Evolutionary conservation across 2,113 vertebrate genomes (phyloP).

Genomic region (Trematocara variabile): DNA sequence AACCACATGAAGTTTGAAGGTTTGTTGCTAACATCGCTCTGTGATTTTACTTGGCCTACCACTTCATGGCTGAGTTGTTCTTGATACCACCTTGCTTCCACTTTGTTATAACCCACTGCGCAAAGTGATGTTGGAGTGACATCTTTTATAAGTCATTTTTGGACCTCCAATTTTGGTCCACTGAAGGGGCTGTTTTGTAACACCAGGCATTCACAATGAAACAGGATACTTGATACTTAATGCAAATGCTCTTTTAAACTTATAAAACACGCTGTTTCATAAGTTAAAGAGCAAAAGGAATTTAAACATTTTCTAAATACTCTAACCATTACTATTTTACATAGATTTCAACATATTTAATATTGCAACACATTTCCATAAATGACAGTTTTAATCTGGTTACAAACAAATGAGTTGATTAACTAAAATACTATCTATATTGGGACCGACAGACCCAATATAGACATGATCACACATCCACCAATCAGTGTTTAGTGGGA

Average conservation of each 20-base stretch:
- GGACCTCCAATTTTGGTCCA: not conserved
- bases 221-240: not conserved
- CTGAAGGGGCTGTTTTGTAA: not conserved
- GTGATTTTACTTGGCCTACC: not conserved
- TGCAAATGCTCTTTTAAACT: not conserved
- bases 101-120: not conserved
- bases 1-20: not conserved
- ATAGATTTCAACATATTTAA: not conserved
- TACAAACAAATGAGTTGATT: not conserved
- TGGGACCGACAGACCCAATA: accelerated
- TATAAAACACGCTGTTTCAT: not conserved
- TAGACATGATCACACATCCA: not conserved
- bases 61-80: not conserved
- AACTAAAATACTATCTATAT: not conserved
- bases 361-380: not conserved
- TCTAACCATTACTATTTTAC: not conserved
- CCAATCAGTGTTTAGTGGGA: not conserved
- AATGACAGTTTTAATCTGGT: not conserved
- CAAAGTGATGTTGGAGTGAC: not conserved
- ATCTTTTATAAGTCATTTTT: not conserved
- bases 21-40: not conserved
- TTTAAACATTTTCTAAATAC: not conserved
- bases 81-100: not conserved
- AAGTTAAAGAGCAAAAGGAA: not conserved
- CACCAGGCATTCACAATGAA: not conserved